These are phyloP conservation scores for Drosophila acutilabella DNA, from an alignment of 2,888 invertebrate genomes.

Conservation along the genomic window DNA sequence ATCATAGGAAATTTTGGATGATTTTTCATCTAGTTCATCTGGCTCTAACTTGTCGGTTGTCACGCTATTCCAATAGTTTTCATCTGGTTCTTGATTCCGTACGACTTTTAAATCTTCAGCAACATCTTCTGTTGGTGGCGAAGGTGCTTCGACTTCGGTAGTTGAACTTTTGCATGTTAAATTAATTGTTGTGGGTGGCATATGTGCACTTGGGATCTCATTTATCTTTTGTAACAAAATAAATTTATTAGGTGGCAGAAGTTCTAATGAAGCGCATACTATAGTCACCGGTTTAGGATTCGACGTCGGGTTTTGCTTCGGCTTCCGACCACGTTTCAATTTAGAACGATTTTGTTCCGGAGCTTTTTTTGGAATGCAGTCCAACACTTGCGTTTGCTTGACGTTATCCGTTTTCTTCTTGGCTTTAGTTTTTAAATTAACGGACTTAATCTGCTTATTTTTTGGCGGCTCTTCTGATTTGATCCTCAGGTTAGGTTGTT, in stretches of 20 bases:
- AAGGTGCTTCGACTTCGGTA: no score
- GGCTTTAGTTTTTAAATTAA: no score
- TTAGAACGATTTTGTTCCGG: not conserved
- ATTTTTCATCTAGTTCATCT: not conserved
- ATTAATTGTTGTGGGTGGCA: slow-evolving; percentile 20
- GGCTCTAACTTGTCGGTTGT: not conserved
- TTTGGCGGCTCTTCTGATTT: not conserved
- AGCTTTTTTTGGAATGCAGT: not conserved
- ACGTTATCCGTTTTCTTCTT: not conserved
- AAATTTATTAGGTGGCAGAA: slow-evolving; percentile 40
- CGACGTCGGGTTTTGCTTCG: not conserved
- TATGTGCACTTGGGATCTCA: slow-evolving; percentile 6
- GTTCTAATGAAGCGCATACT: slow-evolving; percentile 32
- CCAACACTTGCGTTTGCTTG: not conserved
- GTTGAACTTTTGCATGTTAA: slow-evolving; percentile 1
- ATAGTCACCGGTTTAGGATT: slow-evolving; percentile 27
- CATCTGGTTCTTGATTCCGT: not conserved
- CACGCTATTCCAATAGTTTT: not conserved
- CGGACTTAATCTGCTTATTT: not conserved
- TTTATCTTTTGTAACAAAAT: slow-evolving; percentile 47
- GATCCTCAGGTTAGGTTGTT: not conserved
- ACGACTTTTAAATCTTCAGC: slow-evolving; percentile 3
- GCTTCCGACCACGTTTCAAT: not conserved
- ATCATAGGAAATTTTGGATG: not conserved
- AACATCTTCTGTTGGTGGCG: not conserved